phyloP scores from a whole-genome alignment of 2,113 vertebrate species.

The Raja brachyura region DNA sequence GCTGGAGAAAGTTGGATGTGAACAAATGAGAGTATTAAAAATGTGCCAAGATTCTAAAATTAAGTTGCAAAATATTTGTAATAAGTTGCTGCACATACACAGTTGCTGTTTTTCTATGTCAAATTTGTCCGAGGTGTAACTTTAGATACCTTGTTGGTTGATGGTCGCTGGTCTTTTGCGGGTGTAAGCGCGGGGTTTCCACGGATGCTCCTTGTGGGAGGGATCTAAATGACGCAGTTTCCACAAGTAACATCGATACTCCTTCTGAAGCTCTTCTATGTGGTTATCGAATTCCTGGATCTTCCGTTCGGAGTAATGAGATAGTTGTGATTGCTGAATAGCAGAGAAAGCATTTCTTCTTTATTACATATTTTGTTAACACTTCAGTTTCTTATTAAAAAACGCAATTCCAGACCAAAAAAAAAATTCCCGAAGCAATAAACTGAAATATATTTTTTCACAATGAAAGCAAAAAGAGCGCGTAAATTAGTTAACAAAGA shows the following conservation, averaged over 20 bases:
- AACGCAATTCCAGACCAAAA: neutral
- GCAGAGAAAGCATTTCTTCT: conserved; percentile 32
- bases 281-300: conserved; percentile 61
- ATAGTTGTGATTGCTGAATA: conserved; percentile 63
- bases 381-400: neutral
- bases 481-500: neutral
- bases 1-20: neutral
- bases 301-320: conserved; percentile 69
- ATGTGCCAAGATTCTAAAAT: neutral
- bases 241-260: conserved; percentile 58
- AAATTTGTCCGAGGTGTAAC: neutral
- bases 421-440: neutral
- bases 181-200: conserved; percentile 62
- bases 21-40: neutral
- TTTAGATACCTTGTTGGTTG: neutral
- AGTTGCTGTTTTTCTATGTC: neutral
- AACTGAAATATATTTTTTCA: neutral
- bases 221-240: conserved; percentile 62
- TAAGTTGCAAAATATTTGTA: neutral
- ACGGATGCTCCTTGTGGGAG: conserved; percentile 60
- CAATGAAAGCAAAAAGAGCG: neutral
- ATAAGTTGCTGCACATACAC: neutral
- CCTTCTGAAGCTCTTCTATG: conserved; percentile 57
- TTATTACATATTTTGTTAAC: neutral
- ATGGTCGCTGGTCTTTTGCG: conserved; percentile 48